Conservation (phyloP, 2,113 vertebrate genomes). For the Ammodytes marinus region DNA sequence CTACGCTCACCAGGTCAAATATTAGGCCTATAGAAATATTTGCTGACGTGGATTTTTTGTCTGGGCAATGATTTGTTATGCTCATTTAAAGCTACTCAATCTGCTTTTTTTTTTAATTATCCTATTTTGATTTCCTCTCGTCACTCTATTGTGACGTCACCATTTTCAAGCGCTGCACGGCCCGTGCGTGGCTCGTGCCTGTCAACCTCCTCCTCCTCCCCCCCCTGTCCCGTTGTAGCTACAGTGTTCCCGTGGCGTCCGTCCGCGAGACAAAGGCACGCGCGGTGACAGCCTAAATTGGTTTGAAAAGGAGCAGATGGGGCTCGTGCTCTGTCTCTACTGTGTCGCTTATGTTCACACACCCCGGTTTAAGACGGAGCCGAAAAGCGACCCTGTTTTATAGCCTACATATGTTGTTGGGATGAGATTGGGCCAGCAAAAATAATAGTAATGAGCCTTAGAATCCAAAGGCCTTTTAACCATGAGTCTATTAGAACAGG, state of each 20-base stretch:
- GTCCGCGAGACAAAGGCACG: slow-evolving; percentile 90
- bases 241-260: slow-evolving; percentile 75
- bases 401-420: slow-evolving; percentile 12
- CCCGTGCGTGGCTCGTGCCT: slow-evolving; percentile 18
- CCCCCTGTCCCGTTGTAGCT: slow-evolving; percentile 25
- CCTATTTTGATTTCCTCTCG: neutral
- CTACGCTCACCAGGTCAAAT: neutral
- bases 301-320: slow-evolving; percentile 94
- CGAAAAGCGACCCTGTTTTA: slow-evolving; percentile 53
- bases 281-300: slow-evolving; percentile 94
- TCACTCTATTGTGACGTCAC: slow-evolving; percentile 66
- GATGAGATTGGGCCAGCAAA: slow-evolving; percentile 34
- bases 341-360: slow-evolving; percentile 51
- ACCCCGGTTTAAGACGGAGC: slow-evolving; percentile 24
- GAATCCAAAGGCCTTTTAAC: slow-evolving; percentile 23
- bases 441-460: slow-evolving; percentile 31
- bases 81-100: neutral
- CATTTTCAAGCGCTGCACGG: neutral
- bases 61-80: neutral
- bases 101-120: neutral
- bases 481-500: neutral
- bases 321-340: slow-evolving; percentile 82
- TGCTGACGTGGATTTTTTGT: too few relatives aligned
- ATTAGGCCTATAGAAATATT: too few relatives aligned
- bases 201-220: neutral